Base-by-base conservation (phyloP, 30 jellyfish, hydroid and myxozoan genomes). In the Cassiopea xamachana region DNA sequence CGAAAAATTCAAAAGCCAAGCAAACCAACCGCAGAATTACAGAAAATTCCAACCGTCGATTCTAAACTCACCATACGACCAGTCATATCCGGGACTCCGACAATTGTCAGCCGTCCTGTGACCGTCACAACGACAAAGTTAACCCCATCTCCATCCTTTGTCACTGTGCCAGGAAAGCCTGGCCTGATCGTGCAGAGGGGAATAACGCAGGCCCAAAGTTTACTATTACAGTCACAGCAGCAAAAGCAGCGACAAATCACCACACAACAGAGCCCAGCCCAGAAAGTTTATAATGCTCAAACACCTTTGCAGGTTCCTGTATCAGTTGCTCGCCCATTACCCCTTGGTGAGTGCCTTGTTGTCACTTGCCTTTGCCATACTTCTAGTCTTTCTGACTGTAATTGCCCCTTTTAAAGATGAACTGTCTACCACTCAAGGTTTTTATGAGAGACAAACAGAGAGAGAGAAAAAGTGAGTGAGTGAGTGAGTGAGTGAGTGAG, bases 241-340 rank as follows among this genome's bases (percentile, higher is more conserved):
- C 94, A 87, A 75, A 79, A 76, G 43, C 3, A 17, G 10, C 74
- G 60, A n/a, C n/a, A n/a, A n/a, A 15, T 45, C 6, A 18, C 89
- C 2, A 45, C 85, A 5, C 94, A 76, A 80, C 74, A 51, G 16
- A 87, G 83, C 61, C 75, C 79, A 1, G 61, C 18, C 46, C 89
- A 75, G 61, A 83, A 77, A 44, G 81, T 84, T 62, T 64, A 84
- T 71, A 83, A 76, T 46, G 61, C 92, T n/a, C 16, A 82, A 2
- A 79, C 87, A 49, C 97, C 93, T 0, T 77, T 77, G 27, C 97
- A 85, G 64, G 97, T 91, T 61, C 97, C 97, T 48, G 83, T 91
- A 62, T 91, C 97, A 2, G 92, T 91, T 3, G 97, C 97, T 16
- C 83, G 83, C 61, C 97, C 97, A 69, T 78, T 91, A 68, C 91